phyloP scores from a whole-genome alignment of 2,888 invertebrate genomes.

The Phasia obesa region DNA sequence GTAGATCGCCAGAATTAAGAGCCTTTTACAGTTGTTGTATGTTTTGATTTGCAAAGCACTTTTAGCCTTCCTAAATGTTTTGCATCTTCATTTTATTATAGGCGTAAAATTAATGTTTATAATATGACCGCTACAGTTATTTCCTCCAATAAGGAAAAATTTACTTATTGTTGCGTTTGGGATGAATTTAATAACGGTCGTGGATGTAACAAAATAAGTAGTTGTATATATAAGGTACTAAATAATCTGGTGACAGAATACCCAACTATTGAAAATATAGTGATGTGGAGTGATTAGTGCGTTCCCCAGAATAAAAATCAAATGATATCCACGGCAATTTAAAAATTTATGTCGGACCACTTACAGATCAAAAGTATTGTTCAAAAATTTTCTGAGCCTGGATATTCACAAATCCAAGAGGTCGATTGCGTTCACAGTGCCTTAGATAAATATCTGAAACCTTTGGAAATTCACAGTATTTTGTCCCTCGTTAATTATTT shows the following conservation, averaged over 20 bases:
- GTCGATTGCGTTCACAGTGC: constrained; percentile 28
- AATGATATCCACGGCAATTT: constrained; percentile 1
- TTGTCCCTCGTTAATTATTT: constrained; percentile 32
- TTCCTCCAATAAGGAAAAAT: background rate
- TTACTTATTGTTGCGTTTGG: constrained; percentile 3
- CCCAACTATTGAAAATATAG: constrained; percentile 5
- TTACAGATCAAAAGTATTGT: constrained; percentile 3
- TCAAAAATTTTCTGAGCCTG: no score
- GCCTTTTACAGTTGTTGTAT: constrained; percentile 16
- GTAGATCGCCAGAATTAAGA: constrained; percentile 20
- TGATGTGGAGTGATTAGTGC: constrained; percentile 1
- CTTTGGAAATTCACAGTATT: constrained; percentile 33
- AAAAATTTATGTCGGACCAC: constrained; percentile 1
- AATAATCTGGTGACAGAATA: background rate
- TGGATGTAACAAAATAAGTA: constrained; percentile 4
- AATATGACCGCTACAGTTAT: background rate
- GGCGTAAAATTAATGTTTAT: constrained; percentile 13
- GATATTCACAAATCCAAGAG: constrained; percentile 25
- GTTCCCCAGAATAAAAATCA: no score
- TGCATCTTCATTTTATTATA: no score
- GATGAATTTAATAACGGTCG: constrained; percentile 1
- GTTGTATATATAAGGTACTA: background rate
- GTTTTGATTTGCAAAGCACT: constrained; percentile 29
- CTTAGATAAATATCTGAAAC: constrained; percentile 12
- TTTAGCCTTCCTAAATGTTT: no score